Percentiles rank a stretch among this genome's conserved stretches.
These are phyloP conservation scores for Dunckerocampus dactyliophorus DNA, from an alignment of 2,113 vertebrate species.

Conservation along the genomic window DNA sequence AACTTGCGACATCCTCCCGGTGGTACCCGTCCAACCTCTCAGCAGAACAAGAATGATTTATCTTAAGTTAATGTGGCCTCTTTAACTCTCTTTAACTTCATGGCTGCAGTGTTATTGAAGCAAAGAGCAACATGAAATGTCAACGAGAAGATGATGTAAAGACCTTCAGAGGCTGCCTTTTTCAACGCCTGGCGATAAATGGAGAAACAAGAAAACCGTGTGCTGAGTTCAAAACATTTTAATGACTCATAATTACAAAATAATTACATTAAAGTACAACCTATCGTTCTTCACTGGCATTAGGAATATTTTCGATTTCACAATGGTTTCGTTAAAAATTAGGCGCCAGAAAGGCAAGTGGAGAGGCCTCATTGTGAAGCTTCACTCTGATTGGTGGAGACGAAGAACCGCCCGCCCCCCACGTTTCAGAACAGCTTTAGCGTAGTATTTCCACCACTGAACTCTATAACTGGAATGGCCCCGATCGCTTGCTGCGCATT, in stretches of 20 bases:
- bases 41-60: not conserved
- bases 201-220: not conserved
- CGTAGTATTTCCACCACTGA: too few relatives aligned
- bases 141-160: constrained; percentile 41
- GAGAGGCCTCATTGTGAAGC: constrained; percentile 3
- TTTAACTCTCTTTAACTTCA: not conserved
- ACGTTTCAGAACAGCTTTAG: not conserved
- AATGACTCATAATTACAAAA: not conserved
- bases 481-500: too few relatives aligned
- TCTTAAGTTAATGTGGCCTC: not conserved
- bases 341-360: not conserved
- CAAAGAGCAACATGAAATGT: constrained; percentile 45
- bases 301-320: accelerated
- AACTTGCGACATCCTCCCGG: constrained; percentile 55
- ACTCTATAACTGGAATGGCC: too few relatives aligned
- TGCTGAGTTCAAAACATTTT: not conserved
- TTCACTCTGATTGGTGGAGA: constrained; percentile 34
- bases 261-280: not conserved
- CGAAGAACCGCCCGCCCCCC: not conserved
- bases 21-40: not conserved
- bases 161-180: not conserved
- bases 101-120: constrained; percentile 24
- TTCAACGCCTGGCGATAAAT: constrained; percentile 6
- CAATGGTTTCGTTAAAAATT: not conserved
- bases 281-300: not conserved